Percentiles rank a stretch among this genome's conserved stretches.
Evolutionary conservation across 2,888 invertebrate genomes (phyloP).

Genomic region (Nasonia oneida): DNA sequence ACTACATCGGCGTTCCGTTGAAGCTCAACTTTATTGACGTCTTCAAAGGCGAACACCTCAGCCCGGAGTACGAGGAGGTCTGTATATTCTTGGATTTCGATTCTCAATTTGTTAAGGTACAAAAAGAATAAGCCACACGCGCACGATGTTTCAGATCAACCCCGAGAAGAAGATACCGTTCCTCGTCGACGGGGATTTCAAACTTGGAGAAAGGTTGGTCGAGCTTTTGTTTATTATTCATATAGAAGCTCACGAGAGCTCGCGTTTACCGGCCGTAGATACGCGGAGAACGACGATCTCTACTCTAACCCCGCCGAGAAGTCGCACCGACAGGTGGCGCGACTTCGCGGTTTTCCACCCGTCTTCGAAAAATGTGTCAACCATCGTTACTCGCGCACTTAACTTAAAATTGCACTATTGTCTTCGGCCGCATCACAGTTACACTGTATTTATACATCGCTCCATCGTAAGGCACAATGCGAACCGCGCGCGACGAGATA

Average conservation of each 20-base stretch:
- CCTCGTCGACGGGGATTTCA: slow-evolving; percentile 74
- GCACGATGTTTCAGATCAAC: slow-evolving; percentile 69
- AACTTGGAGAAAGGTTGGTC: slow-evolving; percentile 73
- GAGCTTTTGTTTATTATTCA: slow-evolving; percentile 26
- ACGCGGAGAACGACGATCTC: neutral
- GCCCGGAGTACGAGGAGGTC: slow-evolving; percentile 77
- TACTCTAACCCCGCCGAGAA: neutral
- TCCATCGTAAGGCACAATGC: no score
- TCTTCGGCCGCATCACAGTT: no score
- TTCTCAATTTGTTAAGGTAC: no score
- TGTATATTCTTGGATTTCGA: neutral
- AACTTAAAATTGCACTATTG: no score
- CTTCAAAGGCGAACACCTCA: slow-evolving; percentile 75
- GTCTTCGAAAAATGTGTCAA: no score
- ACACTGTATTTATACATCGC: no score
- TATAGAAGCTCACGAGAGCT: slow-evolving; percentile 36
- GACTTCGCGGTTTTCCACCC: neutral
- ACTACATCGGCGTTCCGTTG: slow-evolving; percentile 75
- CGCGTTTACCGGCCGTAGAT: slow-evolving; percentile 39
- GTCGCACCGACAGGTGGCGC: neutral
- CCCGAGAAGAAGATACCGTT: slow-evolving; percentile 73
- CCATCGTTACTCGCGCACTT: no score
- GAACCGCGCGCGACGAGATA: neutral
- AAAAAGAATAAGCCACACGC: no score
- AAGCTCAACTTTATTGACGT: slow-evolving; percentile 75